Conservation (phyloP, 2,797 vertebrate genomes). For the Phylloscopus collybita region DNA sequence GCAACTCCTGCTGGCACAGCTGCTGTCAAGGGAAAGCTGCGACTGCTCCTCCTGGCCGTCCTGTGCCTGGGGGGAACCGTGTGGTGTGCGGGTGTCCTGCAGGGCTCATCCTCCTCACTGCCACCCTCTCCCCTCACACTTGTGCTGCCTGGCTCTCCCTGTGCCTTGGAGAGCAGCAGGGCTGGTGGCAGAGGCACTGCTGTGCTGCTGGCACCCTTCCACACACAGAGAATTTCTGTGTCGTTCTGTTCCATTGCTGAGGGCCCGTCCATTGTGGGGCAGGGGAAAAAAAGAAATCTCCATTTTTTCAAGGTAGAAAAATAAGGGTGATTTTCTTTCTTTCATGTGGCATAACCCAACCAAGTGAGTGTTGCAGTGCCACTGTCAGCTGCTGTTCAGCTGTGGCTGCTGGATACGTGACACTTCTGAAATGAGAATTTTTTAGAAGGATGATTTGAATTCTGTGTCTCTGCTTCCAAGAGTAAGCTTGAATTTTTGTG, state of each 20-base stretch:
- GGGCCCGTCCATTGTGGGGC: neutral
- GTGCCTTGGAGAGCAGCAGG: neutral
- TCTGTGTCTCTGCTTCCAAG: neutral
- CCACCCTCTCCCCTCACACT: neutral
- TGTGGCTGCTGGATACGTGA: neutral
- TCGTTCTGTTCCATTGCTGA: neutral
- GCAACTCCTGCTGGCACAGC: constrained; percentile 10
- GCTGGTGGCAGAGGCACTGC: neutral
- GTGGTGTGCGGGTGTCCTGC: neutral
- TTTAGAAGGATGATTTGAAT: constrained; percentile 7
- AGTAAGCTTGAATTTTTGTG: neutral
- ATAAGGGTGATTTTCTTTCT: neutral
- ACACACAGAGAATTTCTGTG: accelerated
- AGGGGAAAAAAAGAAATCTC: neutral
- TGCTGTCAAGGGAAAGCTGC: neutral
- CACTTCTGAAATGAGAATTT: constrained; percentile 21
- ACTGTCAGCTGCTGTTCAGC: neutral
- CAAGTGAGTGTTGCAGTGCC: neutral
- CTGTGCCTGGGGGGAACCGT: neutral
- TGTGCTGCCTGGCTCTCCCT: neutral
- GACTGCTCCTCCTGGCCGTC: neutral
- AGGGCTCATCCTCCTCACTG: neutral
- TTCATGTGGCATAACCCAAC: neutral
- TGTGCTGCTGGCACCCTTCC: neutral
- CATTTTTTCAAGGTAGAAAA: neutral